Percentiles rank a stretch among this genome's conserved stretches.
These are phyloP conservation scores for Parnassius mnemosyne DNA, from an alignment of 2,888 invertebrate genomes.

Conservation along the genomic window DNA sequence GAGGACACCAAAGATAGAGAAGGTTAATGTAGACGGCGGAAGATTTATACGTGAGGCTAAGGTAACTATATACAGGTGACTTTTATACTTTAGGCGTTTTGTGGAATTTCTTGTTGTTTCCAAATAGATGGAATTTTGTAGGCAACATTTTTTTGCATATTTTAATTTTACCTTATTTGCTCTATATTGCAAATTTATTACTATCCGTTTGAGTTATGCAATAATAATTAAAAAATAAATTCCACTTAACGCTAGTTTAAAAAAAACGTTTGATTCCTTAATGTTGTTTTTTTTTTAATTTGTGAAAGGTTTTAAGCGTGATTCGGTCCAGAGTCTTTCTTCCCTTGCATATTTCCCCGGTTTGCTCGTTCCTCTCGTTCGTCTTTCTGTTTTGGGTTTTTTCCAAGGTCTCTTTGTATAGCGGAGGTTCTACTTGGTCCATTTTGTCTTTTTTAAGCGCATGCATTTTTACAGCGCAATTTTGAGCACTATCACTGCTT, in stretches of 20 bases:
- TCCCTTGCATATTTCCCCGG: constrained; percentile 33
- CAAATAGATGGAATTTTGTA: neutral
- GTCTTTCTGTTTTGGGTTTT: constrained; percentile 48
- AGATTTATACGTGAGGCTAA: constrained; percentile 98
- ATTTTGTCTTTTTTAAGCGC: constrained; percentile 17
- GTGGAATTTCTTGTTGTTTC: constrained; percentile 30
- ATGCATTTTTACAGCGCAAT: constrained; percentile 10
- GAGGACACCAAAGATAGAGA: constrained; percentile 95
- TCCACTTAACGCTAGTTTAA: constrained; percentile 30
- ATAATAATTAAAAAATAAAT: constrained; percentile 19
- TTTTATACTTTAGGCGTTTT: constrained; percentile 43
- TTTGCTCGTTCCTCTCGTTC: constrained; percentile 32
- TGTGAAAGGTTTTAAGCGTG: constrained; percentile 55
- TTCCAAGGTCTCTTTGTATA: constrained; percentile 43
- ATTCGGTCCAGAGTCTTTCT: constrained; percentile 62
- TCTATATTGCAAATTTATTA: no score
- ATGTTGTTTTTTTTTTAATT: constrained; percentile 33
- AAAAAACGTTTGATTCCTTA: constrained; percentile 7
- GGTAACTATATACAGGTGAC: constrained; percentile 83
- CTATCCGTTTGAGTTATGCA: no score
- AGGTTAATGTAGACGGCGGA: constrained; percentile 96
- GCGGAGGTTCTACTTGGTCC: constrained; percentile 39
- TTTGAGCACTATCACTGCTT: constrained; percentile 12
- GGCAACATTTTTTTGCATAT: neutral
- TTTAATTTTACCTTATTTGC: neutral